Evolutionary conservation across 2,797 vertebrate species (phyloP).

Genomic region (Sebastes oblongus): DNA sequence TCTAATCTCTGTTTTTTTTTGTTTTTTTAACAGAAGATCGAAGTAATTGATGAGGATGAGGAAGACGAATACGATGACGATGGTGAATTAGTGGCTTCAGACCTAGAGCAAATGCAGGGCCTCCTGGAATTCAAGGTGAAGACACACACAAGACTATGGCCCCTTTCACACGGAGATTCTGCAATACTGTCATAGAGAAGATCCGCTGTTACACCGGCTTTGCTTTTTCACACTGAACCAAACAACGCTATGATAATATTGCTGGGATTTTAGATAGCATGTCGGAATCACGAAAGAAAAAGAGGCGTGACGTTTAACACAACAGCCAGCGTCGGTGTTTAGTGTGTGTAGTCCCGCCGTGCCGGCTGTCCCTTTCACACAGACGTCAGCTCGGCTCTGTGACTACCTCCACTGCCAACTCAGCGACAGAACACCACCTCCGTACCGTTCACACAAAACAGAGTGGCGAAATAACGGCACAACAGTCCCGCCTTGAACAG

Average conservation of each 20-base stretch:
- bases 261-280: neutral
- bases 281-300: neutral
- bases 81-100: slow-evolving; percentile 87
- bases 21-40: slow-evolving; percentile 88
- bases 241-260: neutral
- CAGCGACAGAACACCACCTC: too few species aligned
- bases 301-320: neutral
- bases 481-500: neutral
- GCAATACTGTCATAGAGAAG: neutral
- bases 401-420: too few species aligned
- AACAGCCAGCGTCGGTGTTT: neutral
- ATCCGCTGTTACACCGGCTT: neutral
- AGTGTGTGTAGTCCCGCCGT: neutral
- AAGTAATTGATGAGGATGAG: slow-evolving; percentile 91
- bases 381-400: too few species aligned
- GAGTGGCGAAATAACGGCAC: too few species aligned
- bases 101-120: slow-evolving; percentile 92
- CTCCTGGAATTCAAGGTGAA: slow-evolving; percentile 95
- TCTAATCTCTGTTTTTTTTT: slow-evolving; percentile 14
- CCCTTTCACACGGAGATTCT: neutral
- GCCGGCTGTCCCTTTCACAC: too few species aligned
- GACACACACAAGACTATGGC: neutral
- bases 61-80: slow-evolving; percentile 87
- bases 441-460: too few species aligned
- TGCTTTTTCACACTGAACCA: neutral